Conservation (phyloP, 2,888 invertebrate species). For the Arrhopalites spinosus region DNA sequence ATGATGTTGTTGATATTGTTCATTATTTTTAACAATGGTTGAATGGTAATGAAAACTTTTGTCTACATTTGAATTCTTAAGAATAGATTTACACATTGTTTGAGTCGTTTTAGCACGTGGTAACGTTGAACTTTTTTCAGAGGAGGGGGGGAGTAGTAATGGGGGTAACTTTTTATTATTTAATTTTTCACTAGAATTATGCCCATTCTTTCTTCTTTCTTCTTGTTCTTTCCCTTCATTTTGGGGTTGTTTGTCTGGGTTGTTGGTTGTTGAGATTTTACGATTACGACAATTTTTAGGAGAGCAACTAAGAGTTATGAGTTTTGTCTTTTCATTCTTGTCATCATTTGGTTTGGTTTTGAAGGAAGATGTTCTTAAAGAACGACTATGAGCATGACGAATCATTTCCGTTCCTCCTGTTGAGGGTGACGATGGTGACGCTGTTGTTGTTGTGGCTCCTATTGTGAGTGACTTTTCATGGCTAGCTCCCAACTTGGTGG, state of each 20-base stretch:
- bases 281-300: conserved; percentile 12
- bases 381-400: conserved; percentile 39
- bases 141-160: not conserved
- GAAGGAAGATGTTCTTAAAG: conserved; percentile 35
- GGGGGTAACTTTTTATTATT: not conserved
- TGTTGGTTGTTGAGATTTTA: not conserved
- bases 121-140: conserved; percentile 24
- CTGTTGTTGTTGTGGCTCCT: not conserved
- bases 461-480: not conserved
- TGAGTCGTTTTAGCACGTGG: conserved; percentile 10
- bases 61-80: not conserved
- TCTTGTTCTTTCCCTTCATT: not conserved
- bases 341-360: conserved; percentile 18
- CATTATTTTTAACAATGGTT: not conserved
- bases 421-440: conserved; percentile 30
- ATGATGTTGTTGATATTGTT: not conserved
- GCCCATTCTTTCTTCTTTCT: not conserved
- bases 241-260: not conserved
- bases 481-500: not conserved
- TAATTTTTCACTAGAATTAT: not conserved
- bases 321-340: not conserved
- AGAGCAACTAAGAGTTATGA: not conserved
- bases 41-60: no score
- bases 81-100: not conserved
- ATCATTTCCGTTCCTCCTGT: conserved; percentile 34